These are phyloP conservation scores for Podocnemis expansa DNA, from an alignment of 2,113 vertebrate species.

Conservation along the genomic window DNA sequence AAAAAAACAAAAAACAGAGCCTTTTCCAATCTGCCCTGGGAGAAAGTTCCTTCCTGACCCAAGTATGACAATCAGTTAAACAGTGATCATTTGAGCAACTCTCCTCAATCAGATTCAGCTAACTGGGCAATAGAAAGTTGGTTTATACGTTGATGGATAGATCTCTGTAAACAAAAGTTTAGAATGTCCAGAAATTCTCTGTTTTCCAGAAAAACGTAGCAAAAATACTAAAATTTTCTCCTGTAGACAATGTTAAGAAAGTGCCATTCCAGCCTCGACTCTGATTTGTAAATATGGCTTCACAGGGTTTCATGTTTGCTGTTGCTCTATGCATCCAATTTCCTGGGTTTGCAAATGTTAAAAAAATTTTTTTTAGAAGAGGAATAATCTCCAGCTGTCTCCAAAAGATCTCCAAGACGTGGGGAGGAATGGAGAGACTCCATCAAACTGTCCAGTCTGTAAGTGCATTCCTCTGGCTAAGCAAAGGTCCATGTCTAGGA, in stretches of 20 bases:
- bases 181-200: neutral
- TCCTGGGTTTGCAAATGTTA: neutral
- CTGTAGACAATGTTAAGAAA: neutral
- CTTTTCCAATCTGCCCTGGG: too few species aligned
- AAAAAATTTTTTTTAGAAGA: too few species aligned
- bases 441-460: neutral
- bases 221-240: neutral
- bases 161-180: neutral
- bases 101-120: too few species aligned
- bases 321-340: neutral
- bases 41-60: too few species aligned
- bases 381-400: too few species aligned
- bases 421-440: neutral
- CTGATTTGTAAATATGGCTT: neutral
- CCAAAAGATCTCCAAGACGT: too few species aligned
- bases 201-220: neutral
- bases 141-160: neutral
- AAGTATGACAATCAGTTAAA: too few species aligned
- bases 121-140: neutral
- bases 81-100: too few species aligned
- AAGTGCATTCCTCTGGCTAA: neutral
- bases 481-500: neutral
- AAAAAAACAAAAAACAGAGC: too few species aligned
- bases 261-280: neutral
- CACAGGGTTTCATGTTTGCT: neutral